Conservation (phyloP, 1,140 invertebrate species). For the Bombyx mandarina region DNA sequence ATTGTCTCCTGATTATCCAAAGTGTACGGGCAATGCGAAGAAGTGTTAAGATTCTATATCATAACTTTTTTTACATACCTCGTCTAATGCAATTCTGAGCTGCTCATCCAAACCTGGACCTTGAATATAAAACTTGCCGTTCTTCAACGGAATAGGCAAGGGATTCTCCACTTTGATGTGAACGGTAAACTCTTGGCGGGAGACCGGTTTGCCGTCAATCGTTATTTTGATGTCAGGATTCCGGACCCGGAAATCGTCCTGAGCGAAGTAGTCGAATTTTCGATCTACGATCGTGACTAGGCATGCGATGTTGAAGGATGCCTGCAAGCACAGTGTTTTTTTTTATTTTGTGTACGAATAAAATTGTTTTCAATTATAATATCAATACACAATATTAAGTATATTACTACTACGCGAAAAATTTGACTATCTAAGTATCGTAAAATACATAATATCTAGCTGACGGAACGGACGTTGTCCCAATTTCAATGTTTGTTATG, state of each 20-base stretch:
- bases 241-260: constrained; percentile 90
- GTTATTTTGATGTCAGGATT: constrained; percentile 91
- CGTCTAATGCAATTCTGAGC: constrained; percentile 77
- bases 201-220: constrained; percentile 74
- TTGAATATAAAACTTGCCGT: constrained; percentile 84
- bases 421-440: not conserved
- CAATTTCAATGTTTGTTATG: too few relatives aligned
- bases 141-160: constrained; percentile 81
- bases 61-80: constrained; percentile 58
- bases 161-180: constrained; percentile 86
- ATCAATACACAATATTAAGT: not conserved
- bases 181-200: constrained; percentile 76
- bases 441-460: not conserved
- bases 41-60: too few relatives aligned
- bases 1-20: too few relatives aligned
- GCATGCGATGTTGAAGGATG: constrained; percentile 87
- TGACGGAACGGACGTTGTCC: not conserved
- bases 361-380: not conserved
- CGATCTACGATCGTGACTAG: constrained; percentile 85
- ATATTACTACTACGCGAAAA: not conserved
- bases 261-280: constrained; percentile 89
- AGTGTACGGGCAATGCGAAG: too few relatives aligned
- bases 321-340: constrained; percentile 60
- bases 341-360: not conserved
- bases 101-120: constrained; percentile 82